These are phyloP conservation scores for Hydraecia micacea DNA, from an alignment of 2,888 invertebrate genomes.

Conservation along the genomic window DNA sequence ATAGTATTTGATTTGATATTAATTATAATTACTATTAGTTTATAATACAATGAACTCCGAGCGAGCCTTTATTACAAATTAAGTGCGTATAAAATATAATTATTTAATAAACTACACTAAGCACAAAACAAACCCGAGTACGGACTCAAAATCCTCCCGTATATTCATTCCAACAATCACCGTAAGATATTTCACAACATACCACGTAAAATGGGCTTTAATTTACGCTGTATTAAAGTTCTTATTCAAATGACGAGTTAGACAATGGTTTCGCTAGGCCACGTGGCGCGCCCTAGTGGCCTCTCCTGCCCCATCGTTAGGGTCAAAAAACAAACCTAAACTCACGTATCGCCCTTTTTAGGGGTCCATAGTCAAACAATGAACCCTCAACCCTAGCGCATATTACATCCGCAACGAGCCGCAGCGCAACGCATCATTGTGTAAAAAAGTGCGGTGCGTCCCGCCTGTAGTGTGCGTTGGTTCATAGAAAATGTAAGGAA, in stretches of 20 bases:
- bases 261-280: conserved; percentile 71
- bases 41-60: not conserved
- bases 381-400: not conserved
- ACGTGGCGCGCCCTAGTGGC: conserved; percentile 81
- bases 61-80: not conserved
- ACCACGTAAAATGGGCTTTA: conserved; percentile 38
- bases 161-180: conserved; percentile 37
- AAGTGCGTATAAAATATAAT: not conserved
- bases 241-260: conserved; percentile 42
- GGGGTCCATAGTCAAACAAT: conserved; percentile 26
- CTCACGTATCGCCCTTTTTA: conserved; percentile 79
- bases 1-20: not conserved
- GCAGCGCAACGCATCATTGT: not conserved
- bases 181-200: conserved; percentile 11
- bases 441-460: not conserved
- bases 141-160: conserved; percentile 30
- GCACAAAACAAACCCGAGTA: not conserved
- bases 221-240: conserved; percentile 26
- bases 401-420: not conserved
- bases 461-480: not conserved
- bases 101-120: not conserved
- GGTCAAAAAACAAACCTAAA: conserved; percentile 86
- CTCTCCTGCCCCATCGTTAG: conserved; percentile 79
- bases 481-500: not conserved
- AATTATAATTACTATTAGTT: not conserved